phyloP scores from a whole-genome alignment of 2,888 invertebrate species.

The Leptinotarsa juncta region DNA sequence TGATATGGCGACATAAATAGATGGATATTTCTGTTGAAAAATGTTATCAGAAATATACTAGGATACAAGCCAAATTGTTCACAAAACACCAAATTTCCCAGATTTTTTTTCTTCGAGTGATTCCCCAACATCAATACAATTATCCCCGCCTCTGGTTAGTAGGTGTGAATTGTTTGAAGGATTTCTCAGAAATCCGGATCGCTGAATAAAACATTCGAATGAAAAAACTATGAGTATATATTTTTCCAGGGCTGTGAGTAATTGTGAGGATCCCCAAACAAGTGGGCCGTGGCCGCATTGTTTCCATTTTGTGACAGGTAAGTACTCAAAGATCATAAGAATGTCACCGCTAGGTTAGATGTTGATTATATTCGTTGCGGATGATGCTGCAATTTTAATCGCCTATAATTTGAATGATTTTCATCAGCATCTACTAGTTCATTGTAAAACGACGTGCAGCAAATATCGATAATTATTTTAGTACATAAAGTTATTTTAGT shows the following conservation, averaged over 20 bases:
- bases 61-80: too few species aligned
- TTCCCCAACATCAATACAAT: conserved; percentile 18
- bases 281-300: conserved; percentile 15
- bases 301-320: conserved; percentile 23
- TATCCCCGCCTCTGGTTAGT: conserved; percentile 10
- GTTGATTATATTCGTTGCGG: conserved; percentile 1
- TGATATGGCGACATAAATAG: too few species aligned
- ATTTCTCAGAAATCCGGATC: conserved; percentile 29
- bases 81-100: neutral
- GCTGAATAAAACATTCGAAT: conserved; percentile 25
- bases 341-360: conserved; percentile 26
- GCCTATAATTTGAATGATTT: conserved; percentile 17
- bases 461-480: neutral
- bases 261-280: conserved; percentile 1
- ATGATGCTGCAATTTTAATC: conserved; percentile 5
- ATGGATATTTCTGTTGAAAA: too few species aligned
- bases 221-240: neutral
- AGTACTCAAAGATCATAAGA: conserved; percentile 12
- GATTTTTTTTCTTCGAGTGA: conserved; percentile 2
- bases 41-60: too few species aligned
- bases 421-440: neutral
- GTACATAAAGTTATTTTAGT: neutral
- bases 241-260: neutral
- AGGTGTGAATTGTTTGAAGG: conserved; percentile 25
- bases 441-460: neutral